Percentiles rank a stretch among this genome's conserved stretches.
Evolutionary conservation across 2,113 vertebrate species (phyloP).

Genomic region (Rafetus swinhoei): DNA sequence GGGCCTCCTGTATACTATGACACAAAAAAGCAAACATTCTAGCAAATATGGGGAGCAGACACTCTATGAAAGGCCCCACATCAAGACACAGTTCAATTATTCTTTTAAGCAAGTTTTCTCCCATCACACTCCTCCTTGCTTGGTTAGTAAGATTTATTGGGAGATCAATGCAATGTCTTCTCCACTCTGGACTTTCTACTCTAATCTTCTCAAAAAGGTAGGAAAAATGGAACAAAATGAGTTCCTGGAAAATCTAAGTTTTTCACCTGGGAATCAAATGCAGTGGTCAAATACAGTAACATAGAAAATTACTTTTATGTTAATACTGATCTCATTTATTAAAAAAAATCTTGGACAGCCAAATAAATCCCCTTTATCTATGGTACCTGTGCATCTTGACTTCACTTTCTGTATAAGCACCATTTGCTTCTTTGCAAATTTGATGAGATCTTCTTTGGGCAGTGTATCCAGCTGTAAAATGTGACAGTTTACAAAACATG

Average conservation of each 20-base stretch:
- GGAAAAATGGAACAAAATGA: not conserved
- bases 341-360: not conserved
- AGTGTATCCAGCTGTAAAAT: slow-evolving; percentile 90
- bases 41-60: not conserved
- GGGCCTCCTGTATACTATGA: not conserved
- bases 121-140: not conserved
- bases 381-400: slow-evolving; percentile 88
- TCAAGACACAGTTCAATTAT: not conserved
- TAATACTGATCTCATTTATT: not conserved
- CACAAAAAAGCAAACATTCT: not conserved
- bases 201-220: not conserved
- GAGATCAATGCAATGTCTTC: not conserved
- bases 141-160: not conserved
- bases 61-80: not conserved
- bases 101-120: not conserved
- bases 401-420: slow-evolving; percentile 92
- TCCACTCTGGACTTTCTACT: not conserved
- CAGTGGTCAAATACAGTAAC: not conserved
- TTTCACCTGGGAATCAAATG: not conserved
- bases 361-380: not conserved
- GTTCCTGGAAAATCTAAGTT: not conserved
- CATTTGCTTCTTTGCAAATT: slow-evolving; percentile 97
- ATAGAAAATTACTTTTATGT: not conserved
- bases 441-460: slow-evolving; percentile 96
- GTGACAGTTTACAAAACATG: not conserved